Base-by-base conservation (phyloP, 2,888 invertebrate species). In the Diplolepis rosae region DNA sequence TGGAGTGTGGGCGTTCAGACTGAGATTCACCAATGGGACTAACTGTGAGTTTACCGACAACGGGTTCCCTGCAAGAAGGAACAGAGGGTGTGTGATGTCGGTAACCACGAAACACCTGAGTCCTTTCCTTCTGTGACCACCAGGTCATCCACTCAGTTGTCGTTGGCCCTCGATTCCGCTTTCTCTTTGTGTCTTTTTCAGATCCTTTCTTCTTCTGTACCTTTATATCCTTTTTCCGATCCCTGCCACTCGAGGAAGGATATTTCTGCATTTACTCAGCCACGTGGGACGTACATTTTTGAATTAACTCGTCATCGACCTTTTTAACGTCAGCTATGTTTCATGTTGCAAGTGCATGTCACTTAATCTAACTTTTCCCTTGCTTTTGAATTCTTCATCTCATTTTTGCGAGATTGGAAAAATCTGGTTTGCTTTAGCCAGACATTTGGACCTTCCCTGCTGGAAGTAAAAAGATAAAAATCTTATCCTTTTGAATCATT, bases 251-350 rank as follows among this genome's bases (percentile, higher is more conserved):
- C 15, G 42, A 42, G 70, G 32, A 70, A 54, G 61, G 66, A 85
- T 85, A 84, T 80, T 83, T 82, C 70, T 79, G 80, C 84, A 83
- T 82, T 83, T 83, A 83, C 83, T 84, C 82, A 83, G 79, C 80
- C 80, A 61, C 61, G 85, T 84, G 83, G 83, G 84, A 81, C 74
- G 82, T 80, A 80, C 85, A 87, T 87, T 85, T 85, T 81, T 85
- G 81, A 87, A 86, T 85, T 84, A 85, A 85, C 85, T 87, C 87
- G 87, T 87, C 87, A 87, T 87, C 87, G 86, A 86, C 85, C 87
- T 85, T 85, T 87, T 87, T 86, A 83, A 84, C 83, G 72, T 65
- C 48, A 50, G 66, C 69, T 54, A 52, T 50, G 66, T 66, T 56
- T 54, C 52, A 56, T 67, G 42, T 65, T 39, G 51, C 50, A 68